Conservation (phyloP, 2,888 invertebrate species). For the Apodemia zela region DNA sequence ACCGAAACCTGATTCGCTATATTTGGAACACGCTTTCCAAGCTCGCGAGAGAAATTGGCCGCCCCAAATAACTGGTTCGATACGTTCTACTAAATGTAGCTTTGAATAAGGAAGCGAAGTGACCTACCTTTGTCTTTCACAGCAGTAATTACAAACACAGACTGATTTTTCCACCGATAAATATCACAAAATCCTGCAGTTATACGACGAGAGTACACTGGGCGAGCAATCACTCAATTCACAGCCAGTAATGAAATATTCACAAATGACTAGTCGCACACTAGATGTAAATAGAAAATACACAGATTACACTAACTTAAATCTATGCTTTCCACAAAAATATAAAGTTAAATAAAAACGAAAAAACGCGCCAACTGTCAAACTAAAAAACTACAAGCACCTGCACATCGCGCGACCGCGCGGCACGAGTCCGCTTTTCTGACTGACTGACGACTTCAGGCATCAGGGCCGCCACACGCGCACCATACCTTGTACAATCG, state of each 20-base stretch:
- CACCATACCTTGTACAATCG: conserved; percentile 29
- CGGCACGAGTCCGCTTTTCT: conserved; percentile 74
- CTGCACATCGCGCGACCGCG: conserved; percentile 72
- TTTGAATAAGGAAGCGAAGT: conserved; percentile 30
- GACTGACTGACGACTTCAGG: conserved; percentile 47
- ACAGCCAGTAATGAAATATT: conserved; percentile 66
- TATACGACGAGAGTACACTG: conserved; percentile 64
- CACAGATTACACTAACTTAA: conserved; percentile 77
- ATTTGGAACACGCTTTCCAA: conserved; percentile 62
- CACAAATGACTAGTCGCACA: conserved; percentile 74
- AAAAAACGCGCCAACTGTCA: conserved; percentile 79
- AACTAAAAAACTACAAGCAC: conserved; percentile 80
- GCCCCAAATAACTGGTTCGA: conserved; percentile 45
- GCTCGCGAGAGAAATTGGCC: conserved; percentile 50
- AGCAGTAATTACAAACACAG: conserved; percentile 47
- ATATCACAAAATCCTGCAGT: conserved; percentile 73
- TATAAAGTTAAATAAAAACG: conserved; percentile 50
- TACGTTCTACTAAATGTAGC: conserved; percentile 24
- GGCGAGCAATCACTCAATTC: conserved; percentile 70
- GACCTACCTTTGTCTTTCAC: conserved; percentile 60
- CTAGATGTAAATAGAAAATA: conserved; percentile 68
- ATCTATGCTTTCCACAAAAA: conserved; percentile 72
- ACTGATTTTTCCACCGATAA: conserved; percentile 58
- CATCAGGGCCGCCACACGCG: conserved; percentile 17
- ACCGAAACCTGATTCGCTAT: conserved; percentile 53